Base-by-base conservation (phyloP, 1,140 invertebrate species). In the Neodiprion lecontei region DNA sequence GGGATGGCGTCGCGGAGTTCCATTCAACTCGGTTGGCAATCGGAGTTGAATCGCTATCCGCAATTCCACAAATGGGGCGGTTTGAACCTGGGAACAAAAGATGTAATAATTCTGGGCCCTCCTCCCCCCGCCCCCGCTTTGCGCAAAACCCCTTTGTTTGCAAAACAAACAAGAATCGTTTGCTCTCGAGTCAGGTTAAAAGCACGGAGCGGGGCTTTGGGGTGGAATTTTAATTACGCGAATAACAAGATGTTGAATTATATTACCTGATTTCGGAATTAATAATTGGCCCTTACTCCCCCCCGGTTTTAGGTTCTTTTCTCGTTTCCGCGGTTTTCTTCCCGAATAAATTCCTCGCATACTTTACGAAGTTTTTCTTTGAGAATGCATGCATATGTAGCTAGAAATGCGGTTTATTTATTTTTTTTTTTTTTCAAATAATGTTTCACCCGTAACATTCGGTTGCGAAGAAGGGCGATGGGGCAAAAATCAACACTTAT, bases 151-250 rank as follows among this genome's bases (percentile, higher is more conserved):
- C 82, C 82, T 85, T 87, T 88, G 85, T 88, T 88, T 85, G 83
- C 85, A 82, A 86, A 85, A 87, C 86, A 86, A 87, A 86, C 85
- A 87, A 85, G 84, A 86, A 86, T 85, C 85, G 82, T 87, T 87
- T 86, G 82, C 84, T 50, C 83, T 79, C 11, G 67, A 69, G 67
- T 69, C 21, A 75, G 76, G 70, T 74, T 49, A 40, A 8, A 61
- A 9, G 53, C 69, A 79, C 72, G 70, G 73, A 72, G 21, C 78
- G 78, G 78, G 28, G 28, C 28, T 40, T 40, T 40, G 28, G 78
- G 79, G 80, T 78, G 84, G 83, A 86, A 87, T 87, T 87, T 87
- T 86, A 86, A 87, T 87, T 86, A 86, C 82, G 72, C 80, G 79
- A 86, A 87, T 85, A 86, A 86, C 80, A 82, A 82, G 77, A 79